phyloP scores from a whole-genome alignment of 2,888 invertebrate species.

The Eulithis prunata region DNA sequence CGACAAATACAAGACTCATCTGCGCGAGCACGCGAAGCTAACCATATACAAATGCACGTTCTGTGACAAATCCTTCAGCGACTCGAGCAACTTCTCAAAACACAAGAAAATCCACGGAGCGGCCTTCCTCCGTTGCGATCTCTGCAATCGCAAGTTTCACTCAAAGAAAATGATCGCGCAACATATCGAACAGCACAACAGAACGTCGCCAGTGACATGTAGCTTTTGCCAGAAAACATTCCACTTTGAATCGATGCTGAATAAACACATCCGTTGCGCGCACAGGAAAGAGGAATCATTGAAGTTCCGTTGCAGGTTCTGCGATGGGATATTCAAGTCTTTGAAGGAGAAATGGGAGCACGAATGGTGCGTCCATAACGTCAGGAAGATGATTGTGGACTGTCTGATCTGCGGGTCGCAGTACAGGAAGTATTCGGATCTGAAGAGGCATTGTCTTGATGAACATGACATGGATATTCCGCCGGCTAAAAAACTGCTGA shows the following conservation, averaged over 20 bases:
- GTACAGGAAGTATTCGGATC: constrained; percentile 72
- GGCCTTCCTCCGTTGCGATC: constrained; percentile 71
- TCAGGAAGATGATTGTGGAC: constrained; percentile 73
- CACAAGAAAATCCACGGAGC: constrained; percentile 79
- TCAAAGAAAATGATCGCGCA: constrained; percentile 75
- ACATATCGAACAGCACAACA: constrained; percentile 76
- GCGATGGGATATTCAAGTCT: constrained; percentile 59
- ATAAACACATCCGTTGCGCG: constrained; percentile 69
- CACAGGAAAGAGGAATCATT: constrained; percentile 56
- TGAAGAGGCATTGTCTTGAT: constrained; percentile 66
- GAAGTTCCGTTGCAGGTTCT: constrained; percentile 68
- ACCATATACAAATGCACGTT: constrained; percentile 77
- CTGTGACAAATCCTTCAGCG: constrained; percentile 79
- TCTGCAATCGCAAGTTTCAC: constrained; percentile 77
- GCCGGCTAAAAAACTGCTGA: constrained; percentile 57
- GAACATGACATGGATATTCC: constrained; percentile 62
- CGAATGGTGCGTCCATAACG: constrained; percentile 74
- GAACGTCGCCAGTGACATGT: constrained; percentile 64
- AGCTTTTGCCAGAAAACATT: constrained; percentile 64
- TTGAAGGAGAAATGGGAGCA: constrained; percentile 80
- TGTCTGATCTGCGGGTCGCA: constrained; percentile 68
- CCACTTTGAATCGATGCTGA: constrained; percentile 74
- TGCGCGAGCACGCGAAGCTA: constrained; percentile 77
- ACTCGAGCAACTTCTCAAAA: constrained; percentile 80
- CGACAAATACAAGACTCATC: constrained; percentile 76